Base-by-base conservation (phyloP, 2,888 invertebrate genomes). In the Horisme vitalbata region DNA sequence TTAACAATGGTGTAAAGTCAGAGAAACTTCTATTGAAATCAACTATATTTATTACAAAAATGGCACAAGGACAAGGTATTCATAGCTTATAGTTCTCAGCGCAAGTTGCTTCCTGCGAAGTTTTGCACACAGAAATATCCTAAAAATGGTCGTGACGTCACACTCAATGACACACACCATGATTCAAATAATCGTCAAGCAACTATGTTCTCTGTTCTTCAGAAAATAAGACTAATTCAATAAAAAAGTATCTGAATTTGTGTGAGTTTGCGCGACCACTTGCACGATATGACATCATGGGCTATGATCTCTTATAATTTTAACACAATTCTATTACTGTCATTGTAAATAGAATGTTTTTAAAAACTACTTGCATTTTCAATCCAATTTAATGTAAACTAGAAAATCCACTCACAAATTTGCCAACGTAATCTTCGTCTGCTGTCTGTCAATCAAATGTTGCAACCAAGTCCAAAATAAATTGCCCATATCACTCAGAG, bases 261-360 rank as follows among this genome's bases (percentile, higher is more conserved):
- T 26, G 46, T 49, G 50, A 52, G 44, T 45, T n/a, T 9, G 41
- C 27, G 38, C 33, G 41, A 50, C 55, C 51, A 49, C n/a, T n/a
- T n/a, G n/a, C n/a, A n/a, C n/a, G n/a, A n/a, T n/a, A n/a, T 58
- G 55, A 58, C 55, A 58, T 53, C 52, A 55, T 55, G 51, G 52
- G 24, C 51, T 47, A 41, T 45, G 39, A 55, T 49, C 30, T 52
- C 41, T 30, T 30, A 51, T 38, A 36, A 49, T 47, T 51, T 41
- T 46, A 35, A 33, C 30, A 47, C 49, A 39, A 38, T 55, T 38
- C 9, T 49, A 37, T 41, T 45, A 12, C 43, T 45, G 35, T 30
- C 34, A 46, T 28, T 34, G 37, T 35, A 35, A 43, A 49, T 45
- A 36, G 30, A 23, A 45, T 41, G 28, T 33, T 30, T 7, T 24